Conservation (phyloP, 1,140 invertebrate genomes). For the Ceratitis capitata region DNA sequence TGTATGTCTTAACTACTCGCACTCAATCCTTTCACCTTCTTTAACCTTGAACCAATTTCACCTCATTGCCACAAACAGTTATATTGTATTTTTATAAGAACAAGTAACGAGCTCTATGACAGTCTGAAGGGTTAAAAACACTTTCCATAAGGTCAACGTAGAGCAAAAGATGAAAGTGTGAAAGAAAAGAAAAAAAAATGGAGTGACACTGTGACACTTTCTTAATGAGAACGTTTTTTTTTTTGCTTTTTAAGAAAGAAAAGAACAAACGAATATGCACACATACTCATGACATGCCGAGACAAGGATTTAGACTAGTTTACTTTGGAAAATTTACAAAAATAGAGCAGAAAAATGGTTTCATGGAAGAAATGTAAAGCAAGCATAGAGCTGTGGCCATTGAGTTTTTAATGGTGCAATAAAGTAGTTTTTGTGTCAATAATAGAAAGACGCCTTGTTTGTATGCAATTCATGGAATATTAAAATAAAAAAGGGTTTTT, state of each 20-base stretch:
- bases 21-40: background rate
- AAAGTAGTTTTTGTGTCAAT: background rate
- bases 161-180: no score
- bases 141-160: background rate
- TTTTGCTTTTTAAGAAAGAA: no score
- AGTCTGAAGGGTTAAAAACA: background rate
- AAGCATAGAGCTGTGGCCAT: background rate
- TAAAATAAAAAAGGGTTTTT: background rate
- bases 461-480: background rate
- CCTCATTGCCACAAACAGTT: background rate
- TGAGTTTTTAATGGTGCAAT: background rate
- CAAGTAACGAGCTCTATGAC: background rate
- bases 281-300: no score
- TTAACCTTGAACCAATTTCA: background rate
- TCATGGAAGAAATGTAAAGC: background rate
- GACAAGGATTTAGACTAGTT: background rate
- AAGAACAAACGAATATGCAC: no score
- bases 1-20: background rate
- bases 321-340: conserved; percentile 10
- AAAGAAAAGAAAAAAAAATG: background rate
- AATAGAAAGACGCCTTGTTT: background rate
- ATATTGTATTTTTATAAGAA: background rate
- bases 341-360: conserved; percentile 4
- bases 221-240: no score
- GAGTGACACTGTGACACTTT: background rate